Percentiles rank a stretch among this genome's conserved stretches.
phyloP scores from a whole-genome alignment of 2,888 invertebrate species.

The Caprella mutica region DNA sequence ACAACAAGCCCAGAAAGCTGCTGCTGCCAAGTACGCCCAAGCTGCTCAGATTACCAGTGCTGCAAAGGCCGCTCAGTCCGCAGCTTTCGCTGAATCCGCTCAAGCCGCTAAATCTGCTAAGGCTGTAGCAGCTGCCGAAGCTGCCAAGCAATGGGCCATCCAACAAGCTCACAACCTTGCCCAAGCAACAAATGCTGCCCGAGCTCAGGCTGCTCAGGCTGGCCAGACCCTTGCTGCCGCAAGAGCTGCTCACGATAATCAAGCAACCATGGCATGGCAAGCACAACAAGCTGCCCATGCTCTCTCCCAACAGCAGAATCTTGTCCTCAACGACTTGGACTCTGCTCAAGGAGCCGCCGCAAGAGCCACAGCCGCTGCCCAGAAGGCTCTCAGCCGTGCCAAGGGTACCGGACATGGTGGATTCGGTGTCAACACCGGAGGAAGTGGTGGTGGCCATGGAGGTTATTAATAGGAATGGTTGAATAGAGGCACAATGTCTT shows the following conservation, averaged over 20 bases:
- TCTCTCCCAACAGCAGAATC: constrained; percentile 14
- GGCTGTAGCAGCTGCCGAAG: constrained; percentile 21
- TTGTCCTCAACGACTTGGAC: constrained; percentile 15
- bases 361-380: constrained; percentile 18
- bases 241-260: constrained; percentile 6
- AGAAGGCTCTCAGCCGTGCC: constrained; percentile 17
- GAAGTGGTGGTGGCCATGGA: not conserved
- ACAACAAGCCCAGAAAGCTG: constrained; percentile 18
- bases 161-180: constrained; percentile 12
- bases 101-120: constrained; percentile 16
- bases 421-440: not conserved
- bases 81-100: constrained; percentile 24
- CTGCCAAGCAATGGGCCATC: constrained; percentile 16
- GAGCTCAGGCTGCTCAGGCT: constrained; percentile 15
- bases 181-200: constrained; percentile 13
- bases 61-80: constrained; percentile 24
- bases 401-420: constrained; percentile 18
- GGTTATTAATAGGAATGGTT: too few relatives aligned
- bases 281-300: constrained; percentile 23
- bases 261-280: constrained; percentile 24
- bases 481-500: too few relatives aligned
- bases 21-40: constrained; percentile 20
- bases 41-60: constrained; percentile 25
- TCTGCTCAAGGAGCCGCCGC: constrained; percentile 21
- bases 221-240: constrained; percentile 9